Conservation (phyloP, 1,140 invertebrate genomes). For the Rhopalosiphum padi region DNA sequence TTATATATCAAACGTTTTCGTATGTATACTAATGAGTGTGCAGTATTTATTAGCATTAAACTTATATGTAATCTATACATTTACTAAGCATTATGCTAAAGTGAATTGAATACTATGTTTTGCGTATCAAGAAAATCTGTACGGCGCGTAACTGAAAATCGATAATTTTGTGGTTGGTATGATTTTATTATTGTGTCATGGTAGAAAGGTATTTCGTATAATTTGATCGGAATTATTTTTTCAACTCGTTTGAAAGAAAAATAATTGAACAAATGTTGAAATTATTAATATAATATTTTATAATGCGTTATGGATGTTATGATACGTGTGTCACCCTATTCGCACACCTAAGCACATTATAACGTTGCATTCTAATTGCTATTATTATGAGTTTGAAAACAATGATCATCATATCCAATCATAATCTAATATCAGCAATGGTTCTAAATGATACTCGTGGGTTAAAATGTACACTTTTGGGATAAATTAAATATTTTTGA, state of each 20-base stretch:
- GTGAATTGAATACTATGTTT: neutral
- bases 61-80: neutral
- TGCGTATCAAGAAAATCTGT: neutral
- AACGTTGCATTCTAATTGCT: neutral
- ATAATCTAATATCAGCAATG: neutral
- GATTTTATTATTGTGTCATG: neutral
- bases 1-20: neutral
- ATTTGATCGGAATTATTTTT: neutral
- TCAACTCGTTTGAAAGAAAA: neutral
- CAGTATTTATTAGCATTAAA: neutral
- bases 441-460: neutral
- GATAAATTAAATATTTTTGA: neutral
- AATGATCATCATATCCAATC: neutral
- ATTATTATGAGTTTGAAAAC: neutral
- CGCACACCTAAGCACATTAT: neutral
- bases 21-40: neutral
- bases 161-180: neutral
- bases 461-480: neutral
- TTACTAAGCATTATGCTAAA: no score
- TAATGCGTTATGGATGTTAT: no score
- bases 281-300: neutral
- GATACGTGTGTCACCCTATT: no score
- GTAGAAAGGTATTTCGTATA: no score
- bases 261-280: neutral
- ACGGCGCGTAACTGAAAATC: neutral